Evolutionary conservation across 2,797 vertebrate genomes (phyloP).

Genomic region (Platyrinchus mystaceus): DNA sequence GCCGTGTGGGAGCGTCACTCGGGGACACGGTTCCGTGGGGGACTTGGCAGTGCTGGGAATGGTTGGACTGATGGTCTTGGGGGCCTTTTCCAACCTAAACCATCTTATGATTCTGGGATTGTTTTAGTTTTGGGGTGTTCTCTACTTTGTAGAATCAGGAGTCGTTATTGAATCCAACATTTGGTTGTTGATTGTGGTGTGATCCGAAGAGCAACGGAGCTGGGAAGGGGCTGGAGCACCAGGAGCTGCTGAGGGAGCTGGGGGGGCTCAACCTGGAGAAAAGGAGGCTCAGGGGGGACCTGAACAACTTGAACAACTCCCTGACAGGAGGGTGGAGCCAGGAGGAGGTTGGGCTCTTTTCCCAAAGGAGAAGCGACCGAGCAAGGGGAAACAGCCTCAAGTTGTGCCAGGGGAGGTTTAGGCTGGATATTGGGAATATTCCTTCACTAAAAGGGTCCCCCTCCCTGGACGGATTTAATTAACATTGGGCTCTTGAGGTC

Average conservation of each 20-base stretch:
- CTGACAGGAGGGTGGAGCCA: not conserved
- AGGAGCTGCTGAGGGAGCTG: not conserved
- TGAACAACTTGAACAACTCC: not conserved
- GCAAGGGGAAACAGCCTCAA: not conserved
- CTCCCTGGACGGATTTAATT: not conserved
- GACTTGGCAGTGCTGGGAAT: not conserved
- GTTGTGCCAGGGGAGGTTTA: not conserved
- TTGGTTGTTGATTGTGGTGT: not conserved
- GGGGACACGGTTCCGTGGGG: not conserved
- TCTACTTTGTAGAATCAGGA: not conserved
- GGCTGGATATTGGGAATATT: not conserved
- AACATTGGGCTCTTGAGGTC: too few relatives aligned
- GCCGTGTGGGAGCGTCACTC: not conserved
- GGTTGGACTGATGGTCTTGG: not conserved
- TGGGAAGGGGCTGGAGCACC: not conserved
- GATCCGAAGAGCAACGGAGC: not conserved
- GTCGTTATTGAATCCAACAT: rapidly evolving
- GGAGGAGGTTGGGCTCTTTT: rapidly evolving
- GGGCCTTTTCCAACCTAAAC: not conserved
- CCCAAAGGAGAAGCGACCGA: not conserved
- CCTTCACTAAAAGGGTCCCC: not conserved
- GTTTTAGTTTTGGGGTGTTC: not conserved
- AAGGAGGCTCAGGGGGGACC: not conserved
- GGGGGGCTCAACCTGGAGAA: not conserved
- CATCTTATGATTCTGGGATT: not conserved